A percentile compares a stretch with the other conserved stretches of the same genome.
These are phyloP conservation scores for Tipula helvola DNA, from an alignment of 2,888 invertebrate species.

Conservation along the genomic window DNA sequence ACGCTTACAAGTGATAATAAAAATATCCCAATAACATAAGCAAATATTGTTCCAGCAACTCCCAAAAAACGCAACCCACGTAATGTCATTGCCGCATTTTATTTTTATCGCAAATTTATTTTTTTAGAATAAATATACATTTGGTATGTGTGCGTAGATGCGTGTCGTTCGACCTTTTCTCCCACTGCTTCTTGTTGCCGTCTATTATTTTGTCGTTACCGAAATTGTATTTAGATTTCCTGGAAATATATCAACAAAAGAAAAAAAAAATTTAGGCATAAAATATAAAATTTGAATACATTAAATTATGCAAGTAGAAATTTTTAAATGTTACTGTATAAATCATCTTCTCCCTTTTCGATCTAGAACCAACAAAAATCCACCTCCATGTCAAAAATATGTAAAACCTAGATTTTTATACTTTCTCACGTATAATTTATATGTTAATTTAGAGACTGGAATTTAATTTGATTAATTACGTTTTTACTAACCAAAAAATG, in stretches of 20 bases:
- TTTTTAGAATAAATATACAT: not conserved
- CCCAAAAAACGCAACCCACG: slow-evolving; percentile 36
- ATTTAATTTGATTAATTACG: not conserved
- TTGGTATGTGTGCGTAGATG: not conserved
- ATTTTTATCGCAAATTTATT: not conserved
- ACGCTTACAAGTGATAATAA: slow-evolving; percentile 35
- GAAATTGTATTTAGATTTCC: not conserved
- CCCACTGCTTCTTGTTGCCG: not conserved
- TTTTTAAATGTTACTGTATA: not conserved
- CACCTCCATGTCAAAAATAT: too few relatives aligned
- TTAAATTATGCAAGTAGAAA: not conserved
- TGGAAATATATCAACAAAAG: not conserved
- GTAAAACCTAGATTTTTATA: too few relatives aligned
- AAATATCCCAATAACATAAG: slow-evolving; percentile 33
- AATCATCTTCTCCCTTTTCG: not conserved
- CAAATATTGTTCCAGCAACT: slow-evolving; percentile 33
- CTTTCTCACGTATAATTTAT: not conserved
- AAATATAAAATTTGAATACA: not conserved
- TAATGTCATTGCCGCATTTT: slow-evolving; percentile 26
- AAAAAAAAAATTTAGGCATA: not conserved
- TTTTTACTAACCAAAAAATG: not conserved
- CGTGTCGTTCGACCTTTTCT: not conserved
- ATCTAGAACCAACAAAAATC: not conserved
- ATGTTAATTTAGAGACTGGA: not conserved
- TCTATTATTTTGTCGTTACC: not conserved